A percentile compares a stretch with the other conserved stretches of the same genome.
phyloP scores from a whole-genome alignment of 2,113 vertebrate species.

The Protobothrops mucrosquamatus region DNA sequence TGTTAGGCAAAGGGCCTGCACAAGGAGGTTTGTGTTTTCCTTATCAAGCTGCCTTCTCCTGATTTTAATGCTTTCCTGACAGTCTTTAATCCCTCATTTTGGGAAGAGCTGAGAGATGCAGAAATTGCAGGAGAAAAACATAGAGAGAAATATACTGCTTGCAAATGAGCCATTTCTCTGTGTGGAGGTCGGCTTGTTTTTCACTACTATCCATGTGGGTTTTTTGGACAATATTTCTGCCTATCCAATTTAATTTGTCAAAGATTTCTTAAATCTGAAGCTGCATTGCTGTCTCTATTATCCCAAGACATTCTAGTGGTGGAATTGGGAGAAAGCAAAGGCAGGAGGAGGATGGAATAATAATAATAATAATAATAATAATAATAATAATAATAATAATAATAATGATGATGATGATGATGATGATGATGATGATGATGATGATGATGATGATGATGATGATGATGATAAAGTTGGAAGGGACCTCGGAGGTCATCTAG shows the following conservation, averaged over 20 bases:
- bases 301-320: neutral
- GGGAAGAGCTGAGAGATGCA: neutral
- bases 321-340: neutral
- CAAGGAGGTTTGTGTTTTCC: neutral
- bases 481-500: no score
- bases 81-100: neutral
- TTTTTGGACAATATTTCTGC: neutral
- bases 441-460: no score
- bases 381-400: no score
- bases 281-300: neutral
- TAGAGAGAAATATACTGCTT: neutral
- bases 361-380: no score
- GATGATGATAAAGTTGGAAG: no score
- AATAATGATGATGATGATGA: no score
- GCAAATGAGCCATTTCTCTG: neutral
- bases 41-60: neutral
- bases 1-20: neutral
- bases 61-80: neutral
- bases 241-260: neutral
- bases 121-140: neutral
- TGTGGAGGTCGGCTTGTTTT: neutral
- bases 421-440: no score
- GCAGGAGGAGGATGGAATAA: neutral
- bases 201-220: neutral
- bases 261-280: neutral